Evolutionary conservation across 1,140 invertebrate species (phyloP), one percentile per base, ranked within the genome.

Genomic region (Stegodyphus dumicola): DNA sequence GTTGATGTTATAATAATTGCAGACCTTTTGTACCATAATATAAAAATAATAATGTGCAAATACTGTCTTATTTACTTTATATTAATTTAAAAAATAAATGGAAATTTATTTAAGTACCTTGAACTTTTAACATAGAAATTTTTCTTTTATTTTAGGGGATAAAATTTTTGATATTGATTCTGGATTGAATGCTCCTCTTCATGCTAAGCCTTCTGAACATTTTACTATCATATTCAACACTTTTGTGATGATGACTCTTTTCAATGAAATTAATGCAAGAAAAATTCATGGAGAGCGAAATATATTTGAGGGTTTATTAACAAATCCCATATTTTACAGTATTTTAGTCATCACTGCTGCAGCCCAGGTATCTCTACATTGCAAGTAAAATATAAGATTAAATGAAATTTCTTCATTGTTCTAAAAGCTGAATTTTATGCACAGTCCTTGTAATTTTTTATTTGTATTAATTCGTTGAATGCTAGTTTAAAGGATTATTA

Each of bases 221-320:
- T 99, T 99, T 92, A 99, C 98, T 10, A 95, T 99, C 89, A 99
- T 99, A 89, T 99, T 99, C 92, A 99, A 99, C 92, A 96, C 97
- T n/a, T 99, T 99, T 92, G 98, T 99, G 70, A 98, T 99, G 96
- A 99, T 99, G 98, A 99, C 98, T 18, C 93, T 99, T 52, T 99
- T 99, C 93, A 99, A 99, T 93, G 98, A 99, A 93, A 97, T 99
- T 89, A 99, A 99, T 92, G 97, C 98, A 65, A 93, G 98, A 88
- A 99, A 99, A 94, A 99, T 99, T 90, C 98, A 99, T 92, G 98
- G 98, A 78, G 97, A 99, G 92, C 93, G 98, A 89, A 99, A 99
- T 92, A 95, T 99, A 88, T 98, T 99, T 92, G 93, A 96, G 91
- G 97, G 97, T 88, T 94, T 99, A 87, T 97, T 98, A 90, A 96